Percentiles rank a stretch among this genome's conserved stretches.
These are phyloP conservation scores for Drosophila parvula DNA, from an alignment of 1,140 invertebrate species.

Conservation along the genomic window DNA sequence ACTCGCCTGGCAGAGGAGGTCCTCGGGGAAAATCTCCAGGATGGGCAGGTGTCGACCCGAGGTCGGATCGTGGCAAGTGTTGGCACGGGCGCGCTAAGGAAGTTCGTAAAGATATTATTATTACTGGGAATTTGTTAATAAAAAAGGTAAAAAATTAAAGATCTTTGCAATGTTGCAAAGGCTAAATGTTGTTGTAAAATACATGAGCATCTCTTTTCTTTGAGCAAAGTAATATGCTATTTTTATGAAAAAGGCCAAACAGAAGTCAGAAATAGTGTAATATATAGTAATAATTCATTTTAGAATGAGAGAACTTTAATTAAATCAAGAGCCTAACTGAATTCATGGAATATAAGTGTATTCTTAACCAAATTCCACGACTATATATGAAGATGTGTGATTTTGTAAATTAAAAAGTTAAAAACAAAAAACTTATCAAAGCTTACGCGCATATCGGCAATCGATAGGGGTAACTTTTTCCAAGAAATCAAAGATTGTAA, in stretches of 20 bases:
- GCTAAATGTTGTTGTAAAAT: no score
- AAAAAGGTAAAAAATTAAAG: neutral
- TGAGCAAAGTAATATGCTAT: no score
- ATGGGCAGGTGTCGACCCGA: slow-evolving; percentile 87
- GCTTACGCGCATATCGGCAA: slow-evolving; percentile 82
- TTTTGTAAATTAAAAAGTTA: slow-evolving; percentile 1
- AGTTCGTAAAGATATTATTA: neutral
- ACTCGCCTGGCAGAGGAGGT: slow-evolving; percentile 90
- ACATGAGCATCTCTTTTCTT: no score
- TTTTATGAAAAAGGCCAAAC: no score
- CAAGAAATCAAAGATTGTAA: slow-evolving; percentile 55
- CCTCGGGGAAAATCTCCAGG: slow-evolving; percentile 89
- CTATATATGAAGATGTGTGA: no score
- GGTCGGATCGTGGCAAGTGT: slow-evolving; percentile 88
- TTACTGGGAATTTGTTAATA: neutral
- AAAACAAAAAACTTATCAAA: slow-evolving; percentile 23
- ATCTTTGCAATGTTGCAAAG: no score
- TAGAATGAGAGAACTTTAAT: no score
- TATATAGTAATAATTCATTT: no score
- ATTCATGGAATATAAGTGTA: no score
- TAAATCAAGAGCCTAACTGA: no score
- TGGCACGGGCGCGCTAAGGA: slow-evolving; percentile 84
- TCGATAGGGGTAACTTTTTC: slow-evolving; percentile 76
- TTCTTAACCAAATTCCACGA: no score
- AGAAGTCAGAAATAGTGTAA: no score